Conservation (phyloP, 2,888 invertebrate species). For the Trimorus sp. region DNA sequence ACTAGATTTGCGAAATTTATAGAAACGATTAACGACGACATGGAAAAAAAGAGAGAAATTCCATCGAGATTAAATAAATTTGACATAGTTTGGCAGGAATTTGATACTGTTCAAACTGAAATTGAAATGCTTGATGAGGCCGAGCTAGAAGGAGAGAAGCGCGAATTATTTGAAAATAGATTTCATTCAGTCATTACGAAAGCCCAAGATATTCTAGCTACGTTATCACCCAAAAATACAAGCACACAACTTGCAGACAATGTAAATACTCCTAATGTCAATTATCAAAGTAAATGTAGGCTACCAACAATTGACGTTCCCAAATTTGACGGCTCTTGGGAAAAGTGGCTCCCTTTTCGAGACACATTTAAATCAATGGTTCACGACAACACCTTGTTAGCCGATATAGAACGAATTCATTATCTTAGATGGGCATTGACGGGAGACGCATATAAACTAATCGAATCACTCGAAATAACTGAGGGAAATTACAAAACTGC, state of each 20-base stretch:
- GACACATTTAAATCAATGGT: constrained; percentile 26
- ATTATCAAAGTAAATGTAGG: constrained; percentile 3
- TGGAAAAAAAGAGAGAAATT: not conserved
- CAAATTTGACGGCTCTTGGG: not conserved
- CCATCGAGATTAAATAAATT: constrained; percentile 5
- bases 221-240: no score
- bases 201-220: not conserved
- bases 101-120: constrained; percentile 7
- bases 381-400: not conserved
- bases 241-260: no score
- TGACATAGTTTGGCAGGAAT: constrained; percentile 6
- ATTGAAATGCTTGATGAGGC: not conserved
- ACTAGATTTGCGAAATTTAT: not conserved
- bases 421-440: constrained; percentile 8
- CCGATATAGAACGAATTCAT: not conserved
- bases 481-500: not conserved
- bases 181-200: not conserved
- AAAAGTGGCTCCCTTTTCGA: constrained; percentile 19
- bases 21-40: not conserved
- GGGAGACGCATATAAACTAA: not conserved
- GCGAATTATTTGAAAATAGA: constrained; percentile 7
- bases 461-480: not conserved
- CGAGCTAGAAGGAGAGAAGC: not conserved
- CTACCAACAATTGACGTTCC: constrained; percentile 20
- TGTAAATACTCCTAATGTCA: not conserved